phyloP scores from a whole-genome alignment of 1,140 invertebrate species.

The Nomia melanderi region DNA sequence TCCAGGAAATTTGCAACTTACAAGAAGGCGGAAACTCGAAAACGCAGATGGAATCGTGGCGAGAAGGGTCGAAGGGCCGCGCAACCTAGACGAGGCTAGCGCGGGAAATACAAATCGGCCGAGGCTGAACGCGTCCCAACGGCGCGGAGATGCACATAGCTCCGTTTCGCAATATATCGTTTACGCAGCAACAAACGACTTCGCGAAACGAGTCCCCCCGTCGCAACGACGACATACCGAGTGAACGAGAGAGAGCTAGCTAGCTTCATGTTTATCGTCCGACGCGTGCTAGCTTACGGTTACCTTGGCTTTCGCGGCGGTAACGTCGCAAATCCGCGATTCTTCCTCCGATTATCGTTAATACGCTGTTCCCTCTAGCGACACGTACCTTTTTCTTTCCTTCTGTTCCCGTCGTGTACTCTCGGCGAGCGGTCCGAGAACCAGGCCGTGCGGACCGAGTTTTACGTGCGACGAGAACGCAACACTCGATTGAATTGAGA shows the following conservation, averaged over 20 bases:
- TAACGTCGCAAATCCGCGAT: neutral
- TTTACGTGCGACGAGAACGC: neutral
- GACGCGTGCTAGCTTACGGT: neutral
- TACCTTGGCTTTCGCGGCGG: neutral
- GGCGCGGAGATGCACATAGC: neutral
- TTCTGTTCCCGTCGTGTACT: no score
- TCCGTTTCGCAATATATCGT: slow-evolving; percentile 24
- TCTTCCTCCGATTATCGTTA: no score
- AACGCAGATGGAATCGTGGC: no score
- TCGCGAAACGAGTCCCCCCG: slow-evolving; percentile 7
- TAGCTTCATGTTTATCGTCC: neutral
- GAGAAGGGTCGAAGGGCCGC: neutral
- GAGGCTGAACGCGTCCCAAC: neutral
- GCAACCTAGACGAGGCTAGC: neutral
- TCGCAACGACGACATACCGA: neutral
- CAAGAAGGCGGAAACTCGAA: no score
- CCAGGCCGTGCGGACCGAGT: no score
- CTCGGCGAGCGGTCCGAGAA: no score
- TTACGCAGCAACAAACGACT: slow-evolving; percentile 25
- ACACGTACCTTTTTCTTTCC: slow-evolving; percentile 27
- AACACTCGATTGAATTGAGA: neutral
- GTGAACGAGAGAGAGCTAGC: no score
- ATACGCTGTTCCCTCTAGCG: neutral
- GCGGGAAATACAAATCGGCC: neutral
- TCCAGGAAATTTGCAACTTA: no score